Evolutionary conservation across 2,113 vertebrate genomes (phyloP), one percentile per base, ranked within the genome.

Genomic region (Festucalex cinctus): DNA sequence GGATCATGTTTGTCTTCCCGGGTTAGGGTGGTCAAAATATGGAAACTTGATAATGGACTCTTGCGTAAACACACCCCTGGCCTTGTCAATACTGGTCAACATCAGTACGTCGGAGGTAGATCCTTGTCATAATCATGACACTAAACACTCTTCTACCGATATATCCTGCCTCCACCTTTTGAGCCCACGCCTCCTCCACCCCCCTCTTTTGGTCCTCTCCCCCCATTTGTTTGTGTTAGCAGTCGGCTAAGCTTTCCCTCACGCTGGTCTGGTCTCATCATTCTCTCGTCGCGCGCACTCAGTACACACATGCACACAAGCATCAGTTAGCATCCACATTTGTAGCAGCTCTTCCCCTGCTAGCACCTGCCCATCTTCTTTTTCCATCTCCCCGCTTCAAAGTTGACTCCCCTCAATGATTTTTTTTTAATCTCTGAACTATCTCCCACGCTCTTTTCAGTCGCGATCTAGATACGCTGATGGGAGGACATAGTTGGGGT

Each of bases 141-240:
- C 60, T 63, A 82, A 79, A 69, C 81, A 86, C 73, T 71, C 75
- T 9, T 61, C 59, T 58, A 69, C 65, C 49, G 60, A 20, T 56
- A 73, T 26, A 26, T 63, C 66, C 67, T 69, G 59, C 75, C 77
- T 78, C 78, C 76, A 68, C 59, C 53, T 63, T 69, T 75, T 44
- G 65, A 14, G 68, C 63, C 65, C 63, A 54, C 20, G 44, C 13
- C 35, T 53, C 39, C 17, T n/a, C n/a, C n/a, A n/a, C 13, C 24
- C 51, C 9, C 53, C 53, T 37, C 56, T 67, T 56, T 71, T 48
- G 65, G 41, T 65, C 37, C 71, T 44, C 78, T 24, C 49, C 70
- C 44, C 8, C n/a, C 9, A 56, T 74, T 66, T 91, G 88, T 91
- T 92, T 91, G 84, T 90, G 76, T 92, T 90, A 85, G 85, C 88